Evolutionary conservation across 2,888 invertebrate species (phyloP), one percentile per base, ranked within the genome.

Genomic region (Caradrina clavipalpis): DNA sequence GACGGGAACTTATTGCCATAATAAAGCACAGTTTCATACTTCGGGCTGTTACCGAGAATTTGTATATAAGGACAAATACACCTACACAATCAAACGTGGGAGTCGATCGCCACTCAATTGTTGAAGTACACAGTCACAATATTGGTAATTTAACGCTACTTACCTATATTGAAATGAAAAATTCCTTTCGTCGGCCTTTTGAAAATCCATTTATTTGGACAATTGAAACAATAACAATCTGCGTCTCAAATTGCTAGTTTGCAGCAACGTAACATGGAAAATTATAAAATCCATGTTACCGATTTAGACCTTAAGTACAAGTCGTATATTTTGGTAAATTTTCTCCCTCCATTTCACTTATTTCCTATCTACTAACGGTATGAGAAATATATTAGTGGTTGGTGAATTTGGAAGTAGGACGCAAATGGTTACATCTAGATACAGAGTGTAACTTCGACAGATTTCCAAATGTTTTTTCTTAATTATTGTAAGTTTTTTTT

Each of bases 241-340:
- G n/a, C 15, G 22, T 1, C 15, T 10, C 11, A 15, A 22, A 45
- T 39, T 11, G 39, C 39, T 53, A 50, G 15, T 26, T 49, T 31
- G 21, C 7, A 35, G 17, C 0, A 49, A 26, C 22, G 39, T 22
- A n/a, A 17, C 22, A 10, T 19, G 58, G 47, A 74, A 54, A 75
- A 57, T 71, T 54, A 19, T 35, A 66, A 66, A 68, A 50, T 59
- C 17, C 4, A 61, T 51, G 51, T 55, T 74, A 55, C 50, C 22
- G 35, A 45, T 26, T 47, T 7, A 19, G 15, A 67, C 63, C 60
- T 47, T 76, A 69, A 45, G 60, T 51, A 54, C 13, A 39, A 13
- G 53, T 50, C 19, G 54, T 71, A 67, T 64, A 53, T 62, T 68
- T 56, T 47, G 42, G 51, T 50, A 62, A 65, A 47, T 31, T 63